Conservation (phyloP, 2,888 invertebrate genomes). For the Eupsilia transversa region DNA sequence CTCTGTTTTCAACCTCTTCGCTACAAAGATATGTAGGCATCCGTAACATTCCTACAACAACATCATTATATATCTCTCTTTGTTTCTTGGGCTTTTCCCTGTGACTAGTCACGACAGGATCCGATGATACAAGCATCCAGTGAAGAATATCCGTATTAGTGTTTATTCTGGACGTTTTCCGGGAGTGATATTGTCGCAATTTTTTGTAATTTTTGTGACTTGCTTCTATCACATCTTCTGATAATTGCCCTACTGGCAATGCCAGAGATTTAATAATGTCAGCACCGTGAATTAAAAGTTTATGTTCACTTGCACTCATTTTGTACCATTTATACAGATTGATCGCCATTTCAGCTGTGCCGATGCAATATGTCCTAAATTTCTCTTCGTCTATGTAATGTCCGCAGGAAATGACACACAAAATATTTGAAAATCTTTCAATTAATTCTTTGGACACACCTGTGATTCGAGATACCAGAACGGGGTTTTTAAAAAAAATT, state of each 20-base stretch:
- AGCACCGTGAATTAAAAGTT: constrained; percentile 13
- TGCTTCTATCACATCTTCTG: constrained; percentile 1
- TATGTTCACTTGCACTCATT: constrained; percentile 16
- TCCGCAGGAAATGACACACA: constrained; percentile 1
- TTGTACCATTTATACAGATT: constrained; percentile 9
- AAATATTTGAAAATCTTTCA: constrained; percentile 12
- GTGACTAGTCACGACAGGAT: no score
- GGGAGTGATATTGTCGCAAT: neutral
- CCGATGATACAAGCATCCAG: no score
- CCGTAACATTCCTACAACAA: no score
- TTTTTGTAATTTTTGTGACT: constrained; percentile 7
- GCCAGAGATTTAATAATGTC: constrained; percentile 11
- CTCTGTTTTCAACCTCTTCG: no score
- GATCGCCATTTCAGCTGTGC: constrained; percentile 3
- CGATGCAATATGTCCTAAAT: neutral
- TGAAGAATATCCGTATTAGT: no score
- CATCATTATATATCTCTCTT: no score
- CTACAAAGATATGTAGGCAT: no score
- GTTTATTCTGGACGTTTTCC: no score
- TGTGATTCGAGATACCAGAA: neutral
- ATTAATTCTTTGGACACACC: neutral
- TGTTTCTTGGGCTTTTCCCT: no score
- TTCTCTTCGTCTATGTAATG: constrained; percentile 16
- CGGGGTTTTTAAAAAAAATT: neutral
- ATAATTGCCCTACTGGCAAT: constrained; percentile 8